Conservation (phyloP, 2,113 vertebrate species). For the Rutilus rutilus region DNA sequence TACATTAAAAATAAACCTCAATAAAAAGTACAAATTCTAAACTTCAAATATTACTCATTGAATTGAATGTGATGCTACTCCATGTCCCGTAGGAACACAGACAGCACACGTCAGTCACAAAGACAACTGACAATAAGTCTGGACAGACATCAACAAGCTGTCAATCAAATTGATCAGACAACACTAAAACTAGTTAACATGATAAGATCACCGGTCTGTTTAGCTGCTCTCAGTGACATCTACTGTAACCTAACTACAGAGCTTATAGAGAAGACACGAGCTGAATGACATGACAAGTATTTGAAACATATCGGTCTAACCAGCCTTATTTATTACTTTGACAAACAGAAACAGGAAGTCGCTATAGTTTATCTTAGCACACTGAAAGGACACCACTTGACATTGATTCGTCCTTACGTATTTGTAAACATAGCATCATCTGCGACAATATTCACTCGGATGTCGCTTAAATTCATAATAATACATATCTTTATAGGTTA, state of each 20-base stretch:
- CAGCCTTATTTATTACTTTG: background rate
- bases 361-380: background rate
- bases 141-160: background rate
- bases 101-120: constrained; percentile 9
- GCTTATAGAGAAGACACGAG: background rate
- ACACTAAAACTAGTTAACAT: background rate
- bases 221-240: background rate
- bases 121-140: background rate
- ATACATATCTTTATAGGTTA: background rate
- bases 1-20: background rate
- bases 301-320: background rate
- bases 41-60: background rate
- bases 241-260: background rate
- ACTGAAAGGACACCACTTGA: constrained; percentile 40
- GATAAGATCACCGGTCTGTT: background rate
- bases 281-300: background rate
- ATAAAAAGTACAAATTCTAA: background rate
- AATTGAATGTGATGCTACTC: background rate
- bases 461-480: background rate
- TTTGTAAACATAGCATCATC: background rate
- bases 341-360: background rate
- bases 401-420: constrained; percentile 55
- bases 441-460: background rate
- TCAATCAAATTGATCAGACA: constrained; percentile 8
- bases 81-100: background rate